Evolutionary conservation across 2,888 invertebrate genomes (phyloP).

Genomic region (Xanthorhoe designata): DNA sequence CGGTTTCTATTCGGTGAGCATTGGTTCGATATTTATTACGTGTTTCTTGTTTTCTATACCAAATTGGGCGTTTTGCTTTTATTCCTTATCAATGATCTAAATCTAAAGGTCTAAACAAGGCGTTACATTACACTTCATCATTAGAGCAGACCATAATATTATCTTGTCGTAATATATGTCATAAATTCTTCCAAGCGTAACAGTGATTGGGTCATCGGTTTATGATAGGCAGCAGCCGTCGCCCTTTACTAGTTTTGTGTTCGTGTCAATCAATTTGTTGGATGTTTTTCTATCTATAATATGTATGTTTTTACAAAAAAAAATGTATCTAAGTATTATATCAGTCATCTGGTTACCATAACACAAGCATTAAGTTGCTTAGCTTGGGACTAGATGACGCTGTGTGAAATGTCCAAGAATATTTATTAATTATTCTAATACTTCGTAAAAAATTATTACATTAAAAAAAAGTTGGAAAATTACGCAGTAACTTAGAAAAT

Average conservation of each 20-base stretch:
- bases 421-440: too few species aligned
- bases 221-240: background rate
- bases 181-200: background rate
- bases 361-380: too few species aligned
- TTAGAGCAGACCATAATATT: conserved; percentile 28
- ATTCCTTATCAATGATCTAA: conserved; percentile 25
- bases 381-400: too few species aligned
- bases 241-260: background rate
- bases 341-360: too few species aligned
- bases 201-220: background rate
- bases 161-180: conserved; percentile 4
- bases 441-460: too few species aligned
- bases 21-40: conserved; percentile 11
- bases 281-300: too few species aligned
- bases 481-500: too few species aligned
- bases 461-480: too few species aligned
- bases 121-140: conserved; percentile 21
- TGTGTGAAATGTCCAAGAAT: too few species aligned
- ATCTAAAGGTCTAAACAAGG: conserved; percentile 25
- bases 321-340: too few species aligned
- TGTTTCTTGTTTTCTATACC: conserved; percentile 13
- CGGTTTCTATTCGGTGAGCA: conserved; percentile 2
- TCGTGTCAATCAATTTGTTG: background rate
- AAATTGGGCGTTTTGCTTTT: conserved; percentile 25
- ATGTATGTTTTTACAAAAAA: too few species aligned